Percentiles rank a stretch among this genome's conserved stretches.
These are phyloP conservation scores for Drosophila saltans DNA, from an alignment of 1,140 invertebrate genomes.

Conservation along the genomic window DNA sequence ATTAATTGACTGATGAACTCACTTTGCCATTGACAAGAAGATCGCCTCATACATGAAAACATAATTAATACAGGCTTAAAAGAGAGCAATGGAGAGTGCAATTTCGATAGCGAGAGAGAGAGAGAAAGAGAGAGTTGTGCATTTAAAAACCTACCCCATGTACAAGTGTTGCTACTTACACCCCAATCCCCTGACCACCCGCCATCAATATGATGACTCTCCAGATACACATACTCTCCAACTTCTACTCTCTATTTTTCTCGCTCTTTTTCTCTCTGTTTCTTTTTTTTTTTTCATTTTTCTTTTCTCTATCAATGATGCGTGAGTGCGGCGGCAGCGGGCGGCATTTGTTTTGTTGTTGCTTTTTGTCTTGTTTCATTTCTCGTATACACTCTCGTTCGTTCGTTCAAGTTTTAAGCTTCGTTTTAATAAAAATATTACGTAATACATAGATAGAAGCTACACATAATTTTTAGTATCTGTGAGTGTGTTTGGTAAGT, in stretches of 20 bases:
- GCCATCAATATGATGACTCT: conserved; percentile 5
- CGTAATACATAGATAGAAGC: conserved; percentile 76
- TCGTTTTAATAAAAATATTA: conserved; percentile 80
- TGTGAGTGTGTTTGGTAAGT: conserved; percentile 24
- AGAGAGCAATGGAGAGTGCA: not conserved
- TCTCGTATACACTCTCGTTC: conserved; percentile 21
- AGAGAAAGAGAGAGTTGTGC: conserved; percentile 28
- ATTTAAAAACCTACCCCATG: conserved; percentile 28
- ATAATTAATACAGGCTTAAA: conserved; percentile 32
- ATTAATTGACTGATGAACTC: conserved; percentile 42
- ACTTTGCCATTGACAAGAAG: conserved; percentile 36
- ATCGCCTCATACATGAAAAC: conserved; percentile 34
- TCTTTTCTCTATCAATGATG: conserved; percentile 41
- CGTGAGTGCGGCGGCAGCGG: conserved; percentile 35
- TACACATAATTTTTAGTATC: conserved; percentile 32
- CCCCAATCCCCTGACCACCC: conserved; percentile 1
- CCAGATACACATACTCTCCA: conserved; percentile 36
- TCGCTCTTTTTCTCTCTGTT: conserved; percentile 24
- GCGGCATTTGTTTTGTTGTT: conserved; percentile 52
- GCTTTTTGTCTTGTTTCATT: conserved; percentile 23
- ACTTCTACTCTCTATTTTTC: conserved; percentile 34
- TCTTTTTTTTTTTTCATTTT: conserved; percentile 16
- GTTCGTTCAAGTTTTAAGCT: conserved; percentile 66
- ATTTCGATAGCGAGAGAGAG: not conserved
- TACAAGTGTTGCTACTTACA: conserved; percentile 5